These are phyloP conservation scores for Planiliza haematocheilus DNA, from an alignment of 2,113 vertebrate genomes.

Conservation along the genomic window DNA sequence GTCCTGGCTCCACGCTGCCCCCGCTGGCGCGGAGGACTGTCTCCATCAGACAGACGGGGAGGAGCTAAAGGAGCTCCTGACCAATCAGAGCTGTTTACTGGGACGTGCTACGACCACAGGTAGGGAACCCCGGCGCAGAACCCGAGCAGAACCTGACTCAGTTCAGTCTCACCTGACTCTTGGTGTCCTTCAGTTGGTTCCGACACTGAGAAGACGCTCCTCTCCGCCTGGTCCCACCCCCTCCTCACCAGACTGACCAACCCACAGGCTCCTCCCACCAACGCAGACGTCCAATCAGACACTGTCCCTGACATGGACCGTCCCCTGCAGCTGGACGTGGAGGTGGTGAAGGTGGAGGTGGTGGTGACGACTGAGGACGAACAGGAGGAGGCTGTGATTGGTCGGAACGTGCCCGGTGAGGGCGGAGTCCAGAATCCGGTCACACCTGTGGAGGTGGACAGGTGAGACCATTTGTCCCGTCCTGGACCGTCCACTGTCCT, in stretches of 20 bases:
- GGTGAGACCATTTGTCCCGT: constrained; percentile 40
- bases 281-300: constrained; percentile 29
- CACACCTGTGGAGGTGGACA: constrained; percentile 15
- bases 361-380: constrained; percentile 49
- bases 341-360: constrained; percentile 64
- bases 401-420: neutral
- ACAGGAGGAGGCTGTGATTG: constrained; percentile 34
- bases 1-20: constrained; percentile 57
- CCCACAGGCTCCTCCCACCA: neutral
- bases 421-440: neutral
- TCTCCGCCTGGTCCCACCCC: constrained; percentile 67
- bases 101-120: constrained; percentile 38
- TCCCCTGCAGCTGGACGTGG: constrained; percentile 18
- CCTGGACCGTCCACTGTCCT: neutral
- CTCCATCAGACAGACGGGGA: constrained; percentile 44
- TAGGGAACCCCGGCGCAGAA: neutral
- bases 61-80: constrained; percentile 61
- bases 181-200: constrained; percentile 26
- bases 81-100: constrained; percentile 57
- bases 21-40: constrained; percentile 56
- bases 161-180: neutral
- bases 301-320: neutral
- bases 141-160: neutral
- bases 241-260: constrained; percentile 45
- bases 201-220: constrained; percentile 55